These are phyloP conservation scores for Callopanchax toddi DNA, from an alignment of 2,113 vertebrate genomes.

Conservation along the genomic window DNA sequence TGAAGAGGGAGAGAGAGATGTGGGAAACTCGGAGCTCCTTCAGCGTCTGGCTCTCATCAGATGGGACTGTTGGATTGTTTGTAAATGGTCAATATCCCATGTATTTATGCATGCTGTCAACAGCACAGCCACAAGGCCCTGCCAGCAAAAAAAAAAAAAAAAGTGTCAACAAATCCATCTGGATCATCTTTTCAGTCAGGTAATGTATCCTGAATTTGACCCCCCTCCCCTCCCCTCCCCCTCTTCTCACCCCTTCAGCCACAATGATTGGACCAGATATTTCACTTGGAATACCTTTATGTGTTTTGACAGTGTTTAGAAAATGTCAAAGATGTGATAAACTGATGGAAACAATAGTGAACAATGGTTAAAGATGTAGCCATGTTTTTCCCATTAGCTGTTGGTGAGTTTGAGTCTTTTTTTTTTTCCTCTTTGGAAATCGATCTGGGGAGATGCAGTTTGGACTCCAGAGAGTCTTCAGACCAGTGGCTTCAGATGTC, in stretches of 20 bases:
- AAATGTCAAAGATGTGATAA: conserved; percentile 28
- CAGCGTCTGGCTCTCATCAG: conserved; percentile 29
- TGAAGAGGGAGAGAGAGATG: not conserved
- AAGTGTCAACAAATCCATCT: conserved; percentile 66
- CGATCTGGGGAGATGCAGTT: conserved; percentile 31
- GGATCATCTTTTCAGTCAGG: conserved; percentile 56
- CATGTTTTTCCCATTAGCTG: conserved; percentile 44
- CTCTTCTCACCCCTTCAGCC: conserved; percentile 11
- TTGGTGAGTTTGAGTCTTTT: conserved; percentile 29
- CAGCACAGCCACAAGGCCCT: conserved; percentile 35
- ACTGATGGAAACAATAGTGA: conserved; percentile 15
- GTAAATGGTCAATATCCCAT: conserved; percentile 51
- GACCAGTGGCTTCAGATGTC: conserved; percentile 36
- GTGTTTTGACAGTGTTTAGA: conserved; percentile 33
- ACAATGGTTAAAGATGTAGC: conserved; percentile 21
- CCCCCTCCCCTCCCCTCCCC: conserved; percentile 5
- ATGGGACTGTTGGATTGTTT: conserved; percentile 43
- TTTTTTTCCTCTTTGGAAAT: conserved; percentile 24
- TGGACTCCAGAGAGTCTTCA: conserved; percentile 23
- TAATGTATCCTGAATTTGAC: conserved; percentile 52
- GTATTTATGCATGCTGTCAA: conserved; percentile 60
- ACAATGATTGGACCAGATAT: conserved; percentile 45
- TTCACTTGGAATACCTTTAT: conserved; percentile 49
- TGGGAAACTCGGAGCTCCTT: conserved; percentile 6
- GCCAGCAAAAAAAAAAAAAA: conserved; percentile 48